Evolutionary conservation across 2,113 vertebrate species (phyloP).

Genomic region (Helogale parvula): DNA sequence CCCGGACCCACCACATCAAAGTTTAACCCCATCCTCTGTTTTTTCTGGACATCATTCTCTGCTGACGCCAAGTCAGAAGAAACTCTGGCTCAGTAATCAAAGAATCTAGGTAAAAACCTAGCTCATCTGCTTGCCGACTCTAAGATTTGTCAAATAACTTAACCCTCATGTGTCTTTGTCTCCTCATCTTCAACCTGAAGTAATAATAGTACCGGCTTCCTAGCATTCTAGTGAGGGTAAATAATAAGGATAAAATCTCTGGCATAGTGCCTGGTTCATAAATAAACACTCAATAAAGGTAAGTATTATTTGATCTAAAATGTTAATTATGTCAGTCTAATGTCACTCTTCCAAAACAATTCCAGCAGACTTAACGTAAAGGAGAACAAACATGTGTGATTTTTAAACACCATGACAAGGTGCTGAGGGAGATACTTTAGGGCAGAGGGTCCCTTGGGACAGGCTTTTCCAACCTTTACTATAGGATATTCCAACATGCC

Average conservation of each 20-base stretch:
- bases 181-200: neutral
- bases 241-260: neutral
- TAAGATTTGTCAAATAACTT: neutral
- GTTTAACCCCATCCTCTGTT: neutral
- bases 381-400: neutral
- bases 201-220: neutral
- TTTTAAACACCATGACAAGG: neutral
- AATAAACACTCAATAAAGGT: neutral
- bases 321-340: slow-evolving; percentile 22
- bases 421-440: neutral
- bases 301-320: neutral
- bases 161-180: neutral
- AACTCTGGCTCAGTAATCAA: neutral
- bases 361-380: neutral
- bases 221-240: neutral
- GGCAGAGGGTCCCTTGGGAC: neutral
- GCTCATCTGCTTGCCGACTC: neutral
- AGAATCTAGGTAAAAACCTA: neutral
- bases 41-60: neutral
- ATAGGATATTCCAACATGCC: neutral
- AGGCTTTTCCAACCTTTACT: neutral
- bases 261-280: neutral
- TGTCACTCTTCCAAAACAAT: neutral
- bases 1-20: neutral
- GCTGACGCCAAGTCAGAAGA: neutral